phyloP scores from a whole-genome alignment of 2,113 vertebrate genomes.

The Fukomys damarensis region DNA sequence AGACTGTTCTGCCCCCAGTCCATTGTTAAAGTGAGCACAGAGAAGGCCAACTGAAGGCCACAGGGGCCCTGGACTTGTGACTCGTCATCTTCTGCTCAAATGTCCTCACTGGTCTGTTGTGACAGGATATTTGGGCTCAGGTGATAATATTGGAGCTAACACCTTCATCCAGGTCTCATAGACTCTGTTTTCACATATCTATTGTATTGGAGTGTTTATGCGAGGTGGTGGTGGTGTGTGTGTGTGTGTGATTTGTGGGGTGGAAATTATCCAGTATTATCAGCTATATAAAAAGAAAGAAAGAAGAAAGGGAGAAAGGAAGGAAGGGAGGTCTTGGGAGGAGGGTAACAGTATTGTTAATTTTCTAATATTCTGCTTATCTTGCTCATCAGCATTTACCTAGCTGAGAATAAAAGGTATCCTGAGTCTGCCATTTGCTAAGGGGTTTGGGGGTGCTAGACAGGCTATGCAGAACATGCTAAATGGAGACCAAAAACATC shows the following conservation, averaged over 20 bases:
- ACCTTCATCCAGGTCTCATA: neutral
- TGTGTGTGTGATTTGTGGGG: neutral
- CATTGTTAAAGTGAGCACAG: neutral
- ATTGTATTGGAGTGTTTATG: neutral
- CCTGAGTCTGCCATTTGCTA: neutral
- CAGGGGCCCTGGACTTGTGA: neutral
- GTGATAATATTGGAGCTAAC: neutral
- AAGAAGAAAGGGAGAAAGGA: neutral
- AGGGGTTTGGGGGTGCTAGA: neutral
- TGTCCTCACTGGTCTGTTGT: neutral
- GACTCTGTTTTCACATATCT: neutral
- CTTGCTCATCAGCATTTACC: neutral
- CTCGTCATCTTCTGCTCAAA: neutral
- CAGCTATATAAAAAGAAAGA: neutral
- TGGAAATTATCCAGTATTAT: neutral
- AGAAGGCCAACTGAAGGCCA: neutral
- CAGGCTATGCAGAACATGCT: neutral
- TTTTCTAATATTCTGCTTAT: constrained; percentile 12
- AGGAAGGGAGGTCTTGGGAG: neutral
- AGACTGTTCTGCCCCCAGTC: neutral
- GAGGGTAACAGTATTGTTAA: neutral
- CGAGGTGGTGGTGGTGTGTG: neutral
- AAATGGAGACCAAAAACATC: neutral
- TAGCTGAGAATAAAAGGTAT: neutral
- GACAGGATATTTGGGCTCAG: neutral